Conservation (phyloP, 2,888 invertebrate species). For the Limnephilus marmoratus region DNA sequence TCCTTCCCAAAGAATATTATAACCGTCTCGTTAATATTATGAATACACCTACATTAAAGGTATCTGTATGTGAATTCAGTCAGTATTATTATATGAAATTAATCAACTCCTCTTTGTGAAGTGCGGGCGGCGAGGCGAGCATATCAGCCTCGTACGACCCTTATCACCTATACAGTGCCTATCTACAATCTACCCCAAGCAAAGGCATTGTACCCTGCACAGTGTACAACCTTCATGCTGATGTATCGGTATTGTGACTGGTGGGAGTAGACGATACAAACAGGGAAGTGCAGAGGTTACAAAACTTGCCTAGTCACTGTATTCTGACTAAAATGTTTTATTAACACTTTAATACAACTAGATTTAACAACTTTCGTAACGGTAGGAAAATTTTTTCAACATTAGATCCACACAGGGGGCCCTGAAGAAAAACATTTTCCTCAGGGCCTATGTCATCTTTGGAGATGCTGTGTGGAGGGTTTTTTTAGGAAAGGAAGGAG, state of each 20-base stretch:
- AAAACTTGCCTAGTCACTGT: background rate
- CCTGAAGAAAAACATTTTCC: too few species aligned
- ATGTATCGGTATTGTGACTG: constrained; percentile 2
- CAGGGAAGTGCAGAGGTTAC: background rate
- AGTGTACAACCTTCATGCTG: background rate
- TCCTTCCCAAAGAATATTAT: background rate
- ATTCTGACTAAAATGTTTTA: background rate
- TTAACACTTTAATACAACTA: background rate
- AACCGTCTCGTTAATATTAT: background rate
- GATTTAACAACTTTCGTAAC: too few species aligned
- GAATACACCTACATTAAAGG: background rate
- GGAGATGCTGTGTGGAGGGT: too few species aligned
- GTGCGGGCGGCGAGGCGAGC: background rate
- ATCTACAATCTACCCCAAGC: background rate
- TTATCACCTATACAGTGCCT: background rate
- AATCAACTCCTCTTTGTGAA: background rate
- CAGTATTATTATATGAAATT: background rate
- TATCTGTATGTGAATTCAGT: background rate
- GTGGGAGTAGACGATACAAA: background rate
- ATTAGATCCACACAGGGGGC: too few species aligned
- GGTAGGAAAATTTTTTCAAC: too few species aligned
- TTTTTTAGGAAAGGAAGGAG: too few species aligned
- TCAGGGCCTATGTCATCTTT: too few species aligned
- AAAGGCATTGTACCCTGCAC: background rate
- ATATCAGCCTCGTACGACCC: background rate